Base-by-base conservation (phyloP, 2,797 vertebrate species). In the Sebastes wilsoni region DNA sequence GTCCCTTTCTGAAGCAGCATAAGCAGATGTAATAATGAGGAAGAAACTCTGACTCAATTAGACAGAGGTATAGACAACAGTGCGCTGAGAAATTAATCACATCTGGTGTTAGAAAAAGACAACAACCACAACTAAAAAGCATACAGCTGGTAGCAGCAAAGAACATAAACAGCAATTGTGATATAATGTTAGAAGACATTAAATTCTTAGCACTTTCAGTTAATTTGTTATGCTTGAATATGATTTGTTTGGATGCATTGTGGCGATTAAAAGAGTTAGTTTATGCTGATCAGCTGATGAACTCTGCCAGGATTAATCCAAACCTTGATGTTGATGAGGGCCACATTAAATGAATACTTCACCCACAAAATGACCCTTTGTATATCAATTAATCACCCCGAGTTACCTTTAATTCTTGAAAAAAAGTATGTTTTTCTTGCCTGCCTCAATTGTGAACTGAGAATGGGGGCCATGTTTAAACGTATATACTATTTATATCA, bases 251-350 rank as follows among this genome's bases (percentile, higher is more conserved):
- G 67, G 76, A 75, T 66, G 49, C 38, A 64, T 68, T 52, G 14
- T 23, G 25, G 49, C 1, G 32, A 54, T 77, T 67, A 64, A 30
- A 25, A 79, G 56, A 72, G 32, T 80, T n/a, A 13, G 65, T 42
- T 60, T 66, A 74, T 72, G 20, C 54, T 55, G 82, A 88, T 88
- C 71, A 80, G 65, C 54, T 78, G 58, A 86, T 27, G 46, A 68
- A 34, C 70, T 34, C 79, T 71, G 74, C 66, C 81, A 82, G 34
- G 80, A 32, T 52, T 65, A 64, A 81, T 86, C 55, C 28, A 49
- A 59, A 60, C 52, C 55, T 75, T 83, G 60, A 76, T 82, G 80
- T 66, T 81, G 74, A 87, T 2, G 54, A 81, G 34, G 46, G 59
- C 23, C 11, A 14, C 81, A 54, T 49, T 49, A 49, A 49, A 49